Evolutionary conservation across 2,797 vertebrate species (phyloP), one percentile per base, ranked within the genome.

Genomic region (Apogon hyalosoma): DNA sequence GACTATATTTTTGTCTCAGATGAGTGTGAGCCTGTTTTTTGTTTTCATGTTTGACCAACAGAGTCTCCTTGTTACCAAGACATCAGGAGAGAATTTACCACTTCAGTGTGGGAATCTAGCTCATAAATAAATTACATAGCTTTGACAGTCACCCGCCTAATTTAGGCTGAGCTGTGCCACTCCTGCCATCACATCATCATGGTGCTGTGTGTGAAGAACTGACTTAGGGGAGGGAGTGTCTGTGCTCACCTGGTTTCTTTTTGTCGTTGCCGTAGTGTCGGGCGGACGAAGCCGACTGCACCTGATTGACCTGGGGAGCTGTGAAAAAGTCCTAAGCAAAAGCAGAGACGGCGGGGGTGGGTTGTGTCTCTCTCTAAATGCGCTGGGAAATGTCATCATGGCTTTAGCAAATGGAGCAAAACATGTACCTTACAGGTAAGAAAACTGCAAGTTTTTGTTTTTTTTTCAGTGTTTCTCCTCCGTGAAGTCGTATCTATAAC

Each of bases 281-380:
- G 98, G 97, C 15, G 96, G 97, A 86, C 95, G 95, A 45, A 99
- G 98, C 90, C 95, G 97, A 73, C 95, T 99, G 75, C 98, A 99
- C 88, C 97, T 99, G 77, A 95, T 99, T 4, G 98, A 99, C 92
- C 87, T 99, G 70, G 98, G 98, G 18, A 98, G 97, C 90, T 98
- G 98, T 82, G 97, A 99, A 83, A 95, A 95, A 83, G 94, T 94
- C 7, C 79, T 96, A 51, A 94, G 95, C 88, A 95, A 95, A 89
- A 96, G 93, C 52, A 92, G 96, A 78, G 97, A 99, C 21, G 94
- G 92, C 18, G 97, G 96, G 7, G 95, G 94, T 14, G 94, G 96
- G 62, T 89, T 95, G 6, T 96, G 96, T 83, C 93, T 99, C 42
- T 99, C 98, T 33, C 92, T 99, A 16, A 95, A 96, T 4, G 97